Base-by-base conservation (phyloP, 2,888 invertebrate genomes). In the Ichneumoninae sp. region DNA sequence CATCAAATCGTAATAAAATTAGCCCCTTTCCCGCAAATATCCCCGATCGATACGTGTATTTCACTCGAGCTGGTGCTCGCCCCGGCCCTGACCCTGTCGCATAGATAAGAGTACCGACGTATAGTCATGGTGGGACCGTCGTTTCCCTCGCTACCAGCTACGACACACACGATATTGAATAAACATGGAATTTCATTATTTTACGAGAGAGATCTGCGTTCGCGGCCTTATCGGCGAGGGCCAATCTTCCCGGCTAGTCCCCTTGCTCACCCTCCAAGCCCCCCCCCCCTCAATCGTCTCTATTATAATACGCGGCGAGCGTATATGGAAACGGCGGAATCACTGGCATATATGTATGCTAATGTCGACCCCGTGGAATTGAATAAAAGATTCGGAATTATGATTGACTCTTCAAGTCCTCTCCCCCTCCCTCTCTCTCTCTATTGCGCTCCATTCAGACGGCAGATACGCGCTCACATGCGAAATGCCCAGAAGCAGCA, bases 181-280 rank as follows among this genome's bases (percentile, higher is more conserved):
- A 92, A 92, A 93, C 92, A 93, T 93, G 90, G 90, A 93, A 92
- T 92, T 90, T 91, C 91, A 90, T 93, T 91, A 93, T 93, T 93
- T 93, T 92, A 93, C 87, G 92, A 91, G 89, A 88, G 88, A 90
- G 80, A 90, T 89, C 87, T 86, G 86, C 86, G 75, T 84, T 78
- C 80, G 85, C 75, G 65, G 71, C 74, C 52, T 86, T 93, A 93
- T 92, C 93, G 79, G 73, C 81, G 71, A 76, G 50, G 83, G 83
- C 84, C 81, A 86, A 91, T 92, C 91, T 88, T 83, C 86, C 44
- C 81, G 81, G 81, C 81, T 84, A 81, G 87, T 87, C 78, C 78
- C 78, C 83, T 78, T 80, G 80, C 47, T 69, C 66, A 47, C 63
- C 30, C 40, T 40, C 30, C 30, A 40, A 8, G 8, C 44, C 44